Conservation (phyloP, 1,140 invertebrate genomes). For the Diachasmimorpha longicaudata region DNA sequence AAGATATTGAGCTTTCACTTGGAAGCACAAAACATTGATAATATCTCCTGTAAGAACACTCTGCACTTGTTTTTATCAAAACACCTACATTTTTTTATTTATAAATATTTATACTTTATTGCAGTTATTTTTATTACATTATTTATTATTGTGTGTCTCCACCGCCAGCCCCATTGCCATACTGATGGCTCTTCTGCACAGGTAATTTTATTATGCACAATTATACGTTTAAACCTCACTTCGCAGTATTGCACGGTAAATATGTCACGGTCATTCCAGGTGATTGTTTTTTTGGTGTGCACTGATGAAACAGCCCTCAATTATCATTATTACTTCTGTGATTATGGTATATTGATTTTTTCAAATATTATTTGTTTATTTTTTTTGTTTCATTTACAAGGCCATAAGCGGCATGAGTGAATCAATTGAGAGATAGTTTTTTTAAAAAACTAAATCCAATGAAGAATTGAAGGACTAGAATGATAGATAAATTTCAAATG, state of each 20-base stretch:
- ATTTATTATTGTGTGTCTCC: constrained; percentile 63
- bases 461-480: background rate
- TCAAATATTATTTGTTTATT: background rate
- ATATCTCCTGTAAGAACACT: constrained; percentile 26
- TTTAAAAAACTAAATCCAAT: background rate
- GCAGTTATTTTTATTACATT: constrained; percentile 62
- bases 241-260: constrained; percentile 57
- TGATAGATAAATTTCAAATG: background rate
- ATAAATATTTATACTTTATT: constrained; percentile 54
- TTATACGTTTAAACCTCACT: constrained; percentile 57
- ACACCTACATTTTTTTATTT: constrained; percentile 35
- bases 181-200: constrained; percentile 83
- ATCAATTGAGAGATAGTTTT: background rate
- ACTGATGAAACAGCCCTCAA: constrained; percentile 5
- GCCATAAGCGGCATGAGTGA: background rate
- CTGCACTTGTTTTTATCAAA: constrained; percentile 33
- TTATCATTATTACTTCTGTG: background rate
- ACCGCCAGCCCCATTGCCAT: constrained; percentile 82
- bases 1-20: background rate
- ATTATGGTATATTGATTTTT: constrained; percentile 11
- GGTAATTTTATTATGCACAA: constrained; percentile 72
- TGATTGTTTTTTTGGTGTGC: constrained; percentile 15
- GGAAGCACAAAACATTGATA: constrained; percentile 11
- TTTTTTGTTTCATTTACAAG: background rate
- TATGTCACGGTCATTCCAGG: constrained; percentile 27